These are phyloP conservation scores for Cydia amplana DNA, from an alignment of 1,140 invertebrate species.

Conservation along the genomic window DNA sequence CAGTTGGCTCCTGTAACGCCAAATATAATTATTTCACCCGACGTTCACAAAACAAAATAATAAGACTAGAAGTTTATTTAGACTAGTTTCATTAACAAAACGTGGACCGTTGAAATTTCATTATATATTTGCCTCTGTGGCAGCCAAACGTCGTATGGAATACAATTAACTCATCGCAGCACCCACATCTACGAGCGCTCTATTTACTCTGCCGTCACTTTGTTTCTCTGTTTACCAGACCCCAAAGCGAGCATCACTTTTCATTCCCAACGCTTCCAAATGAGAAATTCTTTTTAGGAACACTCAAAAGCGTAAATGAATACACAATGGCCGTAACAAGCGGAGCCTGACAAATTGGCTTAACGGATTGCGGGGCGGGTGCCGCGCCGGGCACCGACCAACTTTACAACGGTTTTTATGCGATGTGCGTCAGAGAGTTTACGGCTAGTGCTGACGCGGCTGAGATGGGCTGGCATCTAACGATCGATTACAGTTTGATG, in stretches of 20 bases:
- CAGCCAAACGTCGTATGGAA: not conserved
- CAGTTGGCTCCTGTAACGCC: too few species aligned
- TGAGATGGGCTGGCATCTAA: not conserved
- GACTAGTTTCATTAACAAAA: not conserved
- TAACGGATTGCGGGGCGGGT: not conserved
- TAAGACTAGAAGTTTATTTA: too few species aligned
- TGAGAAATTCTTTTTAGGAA: conserved; percentile 31
- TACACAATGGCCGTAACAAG: conserved; percentile 30
- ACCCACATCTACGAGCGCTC: not conserved
- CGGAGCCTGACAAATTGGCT: conserved; percentile 29
- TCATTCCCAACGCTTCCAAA: conserved; percentile 14
- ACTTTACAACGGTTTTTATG: conserved; percentile 6
- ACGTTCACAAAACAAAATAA: not conserved
- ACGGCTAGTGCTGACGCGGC: not conserved
- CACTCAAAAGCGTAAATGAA: conserved; percentile 31
- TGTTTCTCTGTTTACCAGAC: not conserved
- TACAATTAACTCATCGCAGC: not conserved
- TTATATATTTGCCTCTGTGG: not conserved
- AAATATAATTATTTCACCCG: too few species aligned
- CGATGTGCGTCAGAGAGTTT: conserved; percentile 2
- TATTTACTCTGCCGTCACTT: not conserved
- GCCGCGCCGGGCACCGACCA: not conserved
- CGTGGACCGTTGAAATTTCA: not conserved
- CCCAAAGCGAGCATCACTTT: conserved; percentile 26
- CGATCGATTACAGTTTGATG: not conserved